These are phyloP conservation scores for Lasioglossum villosulum DNA, from an alignment of 2,888 invertebrate species.

Conservation along the genomic window DNA sequence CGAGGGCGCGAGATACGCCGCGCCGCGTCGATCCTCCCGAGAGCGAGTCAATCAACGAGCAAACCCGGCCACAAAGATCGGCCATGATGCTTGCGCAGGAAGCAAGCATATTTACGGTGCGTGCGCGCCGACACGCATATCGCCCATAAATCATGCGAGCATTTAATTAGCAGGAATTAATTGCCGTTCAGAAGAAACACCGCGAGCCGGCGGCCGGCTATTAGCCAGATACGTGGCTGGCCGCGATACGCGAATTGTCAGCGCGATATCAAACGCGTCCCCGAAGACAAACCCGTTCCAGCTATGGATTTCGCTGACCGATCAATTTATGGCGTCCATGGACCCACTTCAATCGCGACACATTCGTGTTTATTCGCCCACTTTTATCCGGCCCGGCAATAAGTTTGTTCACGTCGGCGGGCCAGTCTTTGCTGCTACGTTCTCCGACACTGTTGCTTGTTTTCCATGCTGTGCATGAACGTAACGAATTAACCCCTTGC, in stretches of 20 bases:
- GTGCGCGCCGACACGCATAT: slow-evolving; percentile 16
- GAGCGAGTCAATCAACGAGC: slow-evolving; percentile 10
- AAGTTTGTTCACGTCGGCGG: not conserved
- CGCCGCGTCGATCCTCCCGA: not conserved
- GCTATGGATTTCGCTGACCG: slow-evolving; percentile 27
- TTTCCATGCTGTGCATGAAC: slow-evolving; percentile 1
- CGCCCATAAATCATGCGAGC: slow-evolving; percentile 56
- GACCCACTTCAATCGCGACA: slow-evolving; percentile 32
- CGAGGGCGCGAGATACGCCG: not conserved
- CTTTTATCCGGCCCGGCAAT: not conserved
- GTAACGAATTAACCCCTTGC: not conserved
- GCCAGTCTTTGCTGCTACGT: not conserved
- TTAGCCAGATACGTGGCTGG: slow-evolving; percentile 55
- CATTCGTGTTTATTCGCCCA: slow-evolving; percentile 8
- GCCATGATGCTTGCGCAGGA: not conserved
- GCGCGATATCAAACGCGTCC: slow-evolving; percentile 47
- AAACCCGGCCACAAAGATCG: not conserved
- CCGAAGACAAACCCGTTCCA: slow-evolving; percentile 39
- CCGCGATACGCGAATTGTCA: slow-evolving; percentile 59
- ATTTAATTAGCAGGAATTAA: slow-evolving; percentile 81
- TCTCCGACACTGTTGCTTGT: not conserved
- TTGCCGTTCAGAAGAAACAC: slow-evolving; percentile 76
- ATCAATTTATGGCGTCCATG: slow-evolving; percentile 44
- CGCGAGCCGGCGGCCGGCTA: slow-evolving; percentile 65
- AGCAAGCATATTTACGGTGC: not conserved